Conservation (phyloP, 1,140 invertebrate genomes). For the Camponotus pennsylvanicus region DNA sequence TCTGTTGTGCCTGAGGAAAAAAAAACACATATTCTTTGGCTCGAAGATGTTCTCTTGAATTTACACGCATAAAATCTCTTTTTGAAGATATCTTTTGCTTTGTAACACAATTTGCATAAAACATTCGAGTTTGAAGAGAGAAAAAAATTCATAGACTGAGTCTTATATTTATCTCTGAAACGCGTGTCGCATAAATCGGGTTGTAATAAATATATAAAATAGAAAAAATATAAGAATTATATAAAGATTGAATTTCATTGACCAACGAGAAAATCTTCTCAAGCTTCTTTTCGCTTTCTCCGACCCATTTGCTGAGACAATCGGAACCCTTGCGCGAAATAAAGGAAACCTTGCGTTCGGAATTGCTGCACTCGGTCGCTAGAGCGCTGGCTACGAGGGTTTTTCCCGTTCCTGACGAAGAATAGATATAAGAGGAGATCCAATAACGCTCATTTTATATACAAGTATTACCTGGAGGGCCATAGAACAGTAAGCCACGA, state of each 20-base stretch:
- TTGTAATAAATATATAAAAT: not conserved
- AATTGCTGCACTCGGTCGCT: conserved; percentile 85
- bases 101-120: not conserved
- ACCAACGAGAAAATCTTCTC: conserved; percentile 83
- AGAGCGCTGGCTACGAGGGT: conserved; percentile 87
- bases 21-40: not conserved
- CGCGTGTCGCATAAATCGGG: not conserved
- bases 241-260: not conserved
- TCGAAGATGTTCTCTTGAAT: not conserved
- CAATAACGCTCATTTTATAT: conserved; percentile 12
- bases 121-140: not conserved
- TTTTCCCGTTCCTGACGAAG: conserved; percentile 86
- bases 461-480: conserved; percentile 89
- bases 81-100: not conserved
- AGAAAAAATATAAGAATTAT: no score
- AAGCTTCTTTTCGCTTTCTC: conserved; percentile 87
- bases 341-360: conserved; percentile 86
- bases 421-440: not conserved
- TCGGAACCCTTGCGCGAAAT: conserved; percentile 87
- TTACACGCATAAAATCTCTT: not conserved
- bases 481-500: conserved; percentile 91
- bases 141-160: not conserved
- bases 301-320: conserved; percentile 87
- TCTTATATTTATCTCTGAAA: not conserved
- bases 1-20: conserved; percentile 88